Base-by-base conservation (phyloP, 2,888 invertebrate species). In the Callyntrura sp. region DNA sequence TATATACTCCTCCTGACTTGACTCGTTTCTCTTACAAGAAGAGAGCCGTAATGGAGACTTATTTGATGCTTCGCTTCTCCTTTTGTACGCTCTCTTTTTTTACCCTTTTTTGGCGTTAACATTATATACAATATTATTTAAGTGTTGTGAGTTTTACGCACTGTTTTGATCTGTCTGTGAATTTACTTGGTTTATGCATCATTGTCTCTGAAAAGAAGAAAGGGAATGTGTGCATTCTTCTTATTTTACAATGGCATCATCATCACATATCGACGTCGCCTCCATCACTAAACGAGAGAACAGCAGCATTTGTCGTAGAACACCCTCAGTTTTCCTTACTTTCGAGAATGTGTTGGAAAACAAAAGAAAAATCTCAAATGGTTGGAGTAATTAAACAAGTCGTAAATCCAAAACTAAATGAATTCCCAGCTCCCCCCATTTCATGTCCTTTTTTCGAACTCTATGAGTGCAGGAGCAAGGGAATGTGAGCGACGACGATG, bases 391-490 rank as follows among this genome's bases (percentile, higher is more conserved):
- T 93, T 93, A 93, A 92, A 90, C 89, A 89, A 92, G 93, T 91
- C 92, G 91, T 93, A 93, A 93, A 93, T 93, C 92, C 91, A 90
- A 88, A 90, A 79, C 88, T 90, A 91, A 92, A 93, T 93, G 92
- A 92, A 92, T 93, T 89, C 92, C 87, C 81, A 92, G 91, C 93
- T 93, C 92, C 91, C 91, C 93, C 93, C 89, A 90, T 93, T 93
- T 82, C 93, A 92, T 93, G 93, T 93, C 90, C 88, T 76, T 88
- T 90, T 89, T 78, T 76, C 82, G 76, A 84, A 73, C 20, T 35
- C 28, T 82, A 68, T 23, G 83, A 83, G 62, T 43, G 62, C 28
- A 28, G 20, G 60, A 81, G 57, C 43, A 62, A 81, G 43, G 60
- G 60, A 48, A 25, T 45, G 45, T 48, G 73, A 76, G 6, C 9